Conservation (phyloP, 2,888 invertebrate species). For the Masnerella sp. region DNA sequence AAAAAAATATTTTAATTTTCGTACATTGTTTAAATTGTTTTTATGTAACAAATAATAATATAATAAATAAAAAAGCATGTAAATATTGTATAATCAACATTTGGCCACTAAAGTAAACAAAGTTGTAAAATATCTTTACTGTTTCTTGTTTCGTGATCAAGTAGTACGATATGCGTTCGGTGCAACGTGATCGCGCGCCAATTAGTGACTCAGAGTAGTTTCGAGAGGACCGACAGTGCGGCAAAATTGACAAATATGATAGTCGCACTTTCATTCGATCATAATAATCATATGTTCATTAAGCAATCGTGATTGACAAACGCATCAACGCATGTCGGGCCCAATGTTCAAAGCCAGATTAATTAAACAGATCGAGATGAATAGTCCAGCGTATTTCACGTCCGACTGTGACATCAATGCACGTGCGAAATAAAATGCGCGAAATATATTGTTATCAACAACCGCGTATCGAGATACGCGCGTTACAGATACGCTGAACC, state of each 20-base stretch:
- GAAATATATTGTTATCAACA: constrained; percentile 43
- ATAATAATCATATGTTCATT: constrained; percentile 51
- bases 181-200: constrained; percentile 1
- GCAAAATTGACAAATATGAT: constrained; percentile 20
- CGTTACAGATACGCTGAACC: background rate
- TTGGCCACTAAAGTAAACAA: too few relatives aligned
- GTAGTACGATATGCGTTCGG: background rate
- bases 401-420: constrained; percentile 42
- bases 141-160: too few relatives aligned
- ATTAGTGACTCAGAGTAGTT: constrained; percentile 16
- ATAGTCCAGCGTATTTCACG: constrained; percentile 49
- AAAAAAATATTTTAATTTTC: too few relatives aligned
- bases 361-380: constrained; percentile 58
- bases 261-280: constrained; percentile 38
- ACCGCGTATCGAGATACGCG: background rate
- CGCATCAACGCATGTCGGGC: constrained; percentile 35
- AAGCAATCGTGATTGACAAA: constrained; percentile 55
- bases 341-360: constrained; percentile 43
- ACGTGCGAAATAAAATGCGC: constrained; percentile 45
- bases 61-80: too few relatives aligned
- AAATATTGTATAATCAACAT: too few relatives aligned
- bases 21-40: too few relatives aligned
- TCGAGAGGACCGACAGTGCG: background rate
- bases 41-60: too few relatives aligned
- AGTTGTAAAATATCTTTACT: too few relatives aligned